Evolutionary conservation across 2,888 invertebrate species (phyloP).

Genomic region (Leptopilina drosophilae): DNA sequence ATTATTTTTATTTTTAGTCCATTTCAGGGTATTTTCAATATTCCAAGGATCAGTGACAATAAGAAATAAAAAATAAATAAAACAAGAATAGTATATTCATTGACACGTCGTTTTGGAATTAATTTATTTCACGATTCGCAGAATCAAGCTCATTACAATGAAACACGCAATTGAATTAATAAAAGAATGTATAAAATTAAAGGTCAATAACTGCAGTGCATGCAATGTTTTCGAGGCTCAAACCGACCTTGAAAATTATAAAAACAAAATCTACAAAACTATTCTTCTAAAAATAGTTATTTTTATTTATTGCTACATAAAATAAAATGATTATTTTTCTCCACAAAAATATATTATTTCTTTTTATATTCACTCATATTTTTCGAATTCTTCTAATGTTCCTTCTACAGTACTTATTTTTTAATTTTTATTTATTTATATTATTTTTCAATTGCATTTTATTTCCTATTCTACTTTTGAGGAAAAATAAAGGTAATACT

Average conservation of each 20-base stretch:
- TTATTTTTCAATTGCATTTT: no score
- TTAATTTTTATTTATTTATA: no score
- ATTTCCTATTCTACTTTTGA: no score
- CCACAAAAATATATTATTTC: no score
- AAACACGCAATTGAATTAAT: constrained; percentile 24
- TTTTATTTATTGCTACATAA: background rate
- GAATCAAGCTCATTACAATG: constrained; percentile 10
- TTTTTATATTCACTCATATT: no score
- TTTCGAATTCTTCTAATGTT: no score
- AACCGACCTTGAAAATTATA: background rate
- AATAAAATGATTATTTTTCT: no score
- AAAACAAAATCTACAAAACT: background rate
- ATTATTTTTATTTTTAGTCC: no score
- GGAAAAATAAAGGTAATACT: no score
- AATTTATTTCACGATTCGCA: background rate
- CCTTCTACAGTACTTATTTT: no score
- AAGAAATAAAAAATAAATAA: background rate
- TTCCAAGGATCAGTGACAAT: no score
- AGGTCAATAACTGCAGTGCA: background rate
- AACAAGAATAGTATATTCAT: background rate
- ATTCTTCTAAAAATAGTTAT: background rate
- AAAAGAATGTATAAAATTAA: constrained; percentile 1
- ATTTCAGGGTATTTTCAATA: no score
- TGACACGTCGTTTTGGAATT: background rate
- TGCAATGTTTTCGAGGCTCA: background rate